Percentiles rank a stretch among this genome's conserved stretches.
Conservation (phyloP, 2,888 invertebrate genomes). For the Sminthurinus aureus region DNA sequence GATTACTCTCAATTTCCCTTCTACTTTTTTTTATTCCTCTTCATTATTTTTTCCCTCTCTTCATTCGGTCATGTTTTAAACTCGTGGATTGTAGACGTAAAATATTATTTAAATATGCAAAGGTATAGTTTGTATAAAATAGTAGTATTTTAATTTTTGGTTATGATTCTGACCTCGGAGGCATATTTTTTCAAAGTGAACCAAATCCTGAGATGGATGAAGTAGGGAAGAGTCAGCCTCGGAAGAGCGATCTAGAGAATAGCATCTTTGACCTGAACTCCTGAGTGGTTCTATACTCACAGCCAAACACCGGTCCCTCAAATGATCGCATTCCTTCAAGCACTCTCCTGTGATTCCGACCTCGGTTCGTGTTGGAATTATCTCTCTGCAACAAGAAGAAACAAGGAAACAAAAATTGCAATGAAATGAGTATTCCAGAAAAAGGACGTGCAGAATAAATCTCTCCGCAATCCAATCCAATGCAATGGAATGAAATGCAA, state of each 20-base stretch:
- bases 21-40: background rate
- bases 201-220: conserved; percentile 62
- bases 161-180: conserved; percentile 61
- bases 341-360: conserved; percentile 63
- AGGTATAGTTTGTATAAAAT: background rate
- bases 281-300: conserved; percentile 62
- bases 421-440: background rate
- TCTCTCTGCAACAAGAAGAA: conserved; percentile 59
- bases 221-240: conserved; percentile 62
- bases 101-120: background rate
- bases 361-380: conserved; percentile 61
- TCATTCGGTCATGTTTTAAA: background rate
- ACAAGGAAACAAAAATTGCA: background rate
- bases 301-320: conserved; percentile 62
- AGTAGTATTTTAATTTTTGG: background rate
- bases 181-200: conserved; percentile 65
- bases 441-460: background rate
- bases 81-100: background rate
- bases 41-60: background rate
- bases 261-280: conserved; percentile 63
- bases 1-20: background rate
- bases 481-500: background rate
- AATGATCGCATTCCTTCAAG: conserved; percentile 62
- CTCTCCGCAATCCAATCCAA: background rate
- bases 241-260: conserved; percentile 63